Percentiles rank a stretch among this genome's conserved stretches.
phyloP scores from a whole-genome alignment of 2,113 vertebrate genomes.

The Phyllopteryx taeniolatus region DNA sequence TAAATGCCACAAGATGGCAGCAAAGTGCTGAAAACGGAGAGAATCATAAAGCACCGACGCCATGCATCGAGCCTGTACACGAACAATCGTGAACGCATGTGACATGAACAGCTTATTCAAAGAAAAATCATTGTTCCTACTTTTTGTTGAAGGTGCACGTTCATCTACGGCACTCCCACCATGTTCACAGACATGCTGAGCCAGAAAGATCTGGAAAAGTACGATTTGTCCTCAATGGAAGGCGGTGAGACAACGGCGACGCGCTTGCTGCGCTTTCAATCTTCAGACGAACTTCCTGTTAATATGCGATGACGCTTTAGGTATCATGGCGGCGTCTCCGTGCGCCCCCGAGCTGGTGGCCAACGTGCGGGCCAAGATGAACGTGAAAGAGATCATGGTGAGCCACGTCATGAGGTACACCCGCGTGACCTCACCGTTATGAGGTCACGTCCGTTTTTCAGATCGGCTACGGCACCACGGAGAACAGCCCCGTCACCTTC shows the following conservation, averaged over 20 bases:
- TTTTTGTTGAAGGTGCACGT: constrained; percentile 69
- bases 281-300: neutral
- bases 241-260: constrained; percentile 72
- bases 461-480: constrained; percentile 88
- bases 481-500: constrained; percentile 92
- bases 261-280: neutral
- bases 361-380: constrained; percentile 72
- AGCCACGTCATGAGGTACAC: constrained; percentile 37
- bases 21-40: too few relatives aligned
- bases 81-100: too few relatives aligned
- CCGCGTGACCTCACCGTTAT: neutral
- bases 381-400: constrained; percentile 78
- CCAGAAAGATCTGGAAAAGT: constrained; percentile 76
- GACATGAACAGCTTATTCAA: too few relatives aligned
- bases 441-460: constrained; percentile 37
- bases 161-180: constrained; percentile 83
- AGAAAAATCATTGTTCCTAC: neutral
- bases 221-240: constrained; percentile 74
- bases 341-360: constrained; percentile 81
- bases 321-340: constrained; percentile 78
- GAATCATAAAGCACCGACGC: too few relatives aligned
- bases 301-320: constrained; percentile 64
- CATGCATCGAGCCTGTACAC: too few relatives aligned
- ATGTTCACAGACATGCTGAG: constrained; percentile 88
- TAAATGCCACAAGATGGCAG: too few relatives aligned